Evolutionary conservation across 1,140 invertebrate genomes (phyloP).

Genomic region (Heliconius melpomene): DNA sequence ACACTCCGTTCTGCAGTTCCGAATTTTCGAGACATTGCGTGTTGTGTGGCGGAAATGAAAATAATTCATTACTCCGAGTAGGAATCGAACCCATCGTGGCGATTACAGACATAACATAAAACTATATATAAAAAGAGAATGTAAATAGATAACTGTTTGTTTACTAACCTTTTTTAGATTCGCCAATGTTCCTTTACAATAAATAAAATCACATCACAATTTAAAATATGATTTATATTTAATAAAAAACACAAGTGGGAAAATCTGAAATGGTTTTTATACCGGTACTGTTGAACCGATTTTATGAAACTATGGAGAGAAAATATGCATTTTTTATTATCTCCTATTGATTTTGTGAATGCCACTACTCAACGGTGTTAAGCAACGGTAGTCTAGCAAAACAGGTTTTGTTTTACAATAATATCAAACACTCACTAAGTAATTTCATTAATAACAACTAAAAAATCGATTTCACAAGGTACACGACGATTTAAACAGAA

Average conservation of each 20-base stretch:
- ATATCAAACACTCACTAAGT: constrained; percentile 72
- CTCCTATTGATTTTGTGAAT: constrained; percentile 68
- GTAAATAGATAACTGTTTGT: constrained; percentile 37
- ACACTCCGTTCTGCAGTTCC: no score
- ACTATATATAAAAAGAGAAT: background rate
- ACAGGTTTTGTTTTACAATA: constrained; percentile 60
- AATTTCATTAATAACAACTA: constrained; percentile 80
- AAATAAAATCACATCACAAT: constrained; percentile 41
- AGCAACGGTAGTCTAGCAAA: constrained; percentile 48
- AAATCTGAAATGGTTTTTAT: constrained; percentile 37
- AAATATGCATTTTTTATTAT: constrained; percentile 80
- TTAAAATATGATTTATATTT: background rate
- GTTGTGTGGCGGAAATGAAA: no score
- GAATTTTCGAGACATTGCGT: no score
- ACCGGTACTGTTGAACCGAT: constrained; percentile 66
- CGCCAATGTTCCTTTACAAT: constrained; percentile 29
- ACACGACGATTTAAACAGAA: constrained; percentile 75
- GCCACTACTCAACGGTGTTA: constrained; percentile 41
- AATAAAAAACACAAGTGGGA: constrained; percentile 18
- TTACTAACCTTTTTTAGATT: constrained; percentile 51
- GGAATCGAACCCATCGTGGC: no score
- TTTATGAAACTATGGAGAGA: constrained; percentile 69
- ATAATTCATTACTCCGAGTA: no score
- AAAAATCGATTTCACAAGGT: constrained; percentile 77
- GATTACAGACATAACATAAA: background rate